Evolutionary conservation across 2,113 vertebrate genomes (phyloP).

Genomic region (Corythaeola cristata): DNA sequence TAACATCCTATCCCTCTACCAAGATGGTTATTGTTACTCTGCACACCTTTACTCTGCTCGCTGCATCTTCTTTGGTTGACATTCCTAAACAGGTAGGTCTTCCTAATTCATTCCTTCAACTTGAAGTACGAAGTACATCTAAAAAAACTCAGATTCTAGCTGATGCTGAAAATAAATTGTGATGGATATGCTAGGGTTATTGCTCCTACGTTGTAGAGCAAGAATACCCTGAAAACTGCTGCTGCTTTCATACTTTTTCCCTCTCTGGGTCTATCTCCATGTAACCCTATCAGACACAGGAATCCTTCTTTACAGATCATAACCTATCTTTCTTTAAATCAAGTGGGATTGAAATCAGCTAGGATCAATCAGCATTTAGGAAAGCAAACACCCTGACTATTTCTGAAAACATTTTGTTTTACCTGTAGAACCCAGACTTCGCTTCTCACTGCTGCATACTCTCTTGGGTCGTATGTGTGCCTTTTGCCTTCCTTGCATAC

Average conservation of each 20-base stretch:
- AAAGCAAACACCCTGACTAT: not conserved
- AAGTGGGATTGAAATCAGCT: not conserved
- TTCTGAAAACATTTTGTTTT: not conserved
- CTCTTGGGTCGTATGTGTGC: not conserved
- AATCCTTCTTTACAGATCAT: not conserved
- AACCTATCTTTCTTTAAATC: not conserved
- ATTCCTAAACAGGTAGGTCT: constrained; percentile 92
- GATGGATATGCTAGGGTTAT: not conserved
- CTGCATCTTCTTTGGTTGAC: constrained; percentile 92
- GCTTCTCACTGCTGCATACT: not conserved
- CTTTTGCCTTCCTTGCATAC: not conserved
- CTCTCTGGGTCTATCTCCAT: not conserved
- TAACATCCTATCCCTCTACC: constrained; percentile 93
- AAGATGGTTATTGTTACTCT: constrained; percentile 94
- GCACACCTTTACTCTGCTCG: constrained; percentile 95
- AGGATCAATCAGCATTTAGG: not conserved
- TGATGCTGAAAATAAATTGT: rapidly evolving
- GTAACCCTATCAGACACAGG: not conserved
- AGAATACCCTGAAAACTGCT: not conserved
- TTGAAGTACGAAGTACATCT: not conserved
- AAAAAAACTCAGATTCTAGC: not conserved
- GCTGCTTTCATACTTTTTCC: not conserved
- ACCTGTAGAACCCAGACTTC: not conserved
- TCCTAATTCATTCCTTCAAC: not conserved
- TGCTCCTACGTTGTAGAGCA: not conserved